Evolutionary conservation across 2,797 vertebrate genomes (phyloP).

Genomic region (Clamator glandarius): DNA sequence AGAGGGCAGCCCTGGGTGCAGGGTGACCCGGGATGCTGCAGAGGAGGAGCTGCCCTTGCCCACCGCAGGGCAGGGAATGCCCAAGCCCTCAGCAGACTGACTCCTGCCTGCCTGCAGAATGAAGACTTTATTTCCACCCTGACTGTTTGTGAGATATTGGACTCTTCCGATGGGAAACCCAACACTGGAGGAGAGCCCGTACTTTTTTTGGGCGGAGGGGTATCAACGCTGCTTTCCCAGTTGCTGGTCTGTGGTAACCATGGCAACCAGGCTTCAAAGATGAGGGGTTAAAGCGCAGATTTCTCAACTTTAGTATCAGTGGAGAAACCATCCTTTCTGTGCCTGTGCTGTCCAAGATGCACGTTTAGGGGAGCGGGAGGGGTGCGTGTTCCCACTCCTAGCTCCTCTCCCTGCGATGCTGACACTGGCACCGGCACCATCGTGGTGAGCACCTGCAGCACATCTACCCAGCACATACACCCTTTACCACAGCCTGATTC

Average conservation of each 20-base stretch:
- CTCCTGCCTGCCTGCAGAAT: not conserved
- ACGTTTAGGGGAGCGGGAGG: rapidly evolving
- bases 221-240: not conserved
- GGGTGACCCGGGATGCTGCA: not conserved
- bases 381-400: rapidly evolving
- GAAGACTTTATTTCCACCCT: not conserved
- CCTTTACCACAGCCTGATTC: not conserved
- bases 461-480: rapidly evolving
- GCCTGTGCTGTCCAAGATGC: not conserved
- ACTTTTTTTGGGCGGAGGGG: not conserved
- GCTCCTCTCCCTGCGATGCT: not conserved
- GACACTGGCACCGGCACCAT: not conserved
- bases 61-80: too few relatives aligned
- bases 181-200: rapidly evolving
- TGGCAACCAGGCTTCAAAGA: not conserved
- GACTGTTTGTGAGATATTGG: not conserved
- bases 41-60: not conserved
- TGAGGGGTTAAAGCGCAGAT: not conserved
- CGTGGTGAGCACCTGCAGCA: rapidly evolving
- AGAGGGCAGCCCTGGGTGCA: not conserved
- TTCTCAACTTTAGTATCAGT: not conserved
- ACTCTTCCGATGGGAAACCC: not conserved
- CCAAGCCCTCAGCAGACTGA: not conserved
- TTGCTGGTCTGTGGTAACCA: not conserved
- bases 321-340: not conserved